Evolutionary conservation across 2,113 vertebrate genomes (phyloP).

Genomic region (Addax nasomaculatus): DNA sequence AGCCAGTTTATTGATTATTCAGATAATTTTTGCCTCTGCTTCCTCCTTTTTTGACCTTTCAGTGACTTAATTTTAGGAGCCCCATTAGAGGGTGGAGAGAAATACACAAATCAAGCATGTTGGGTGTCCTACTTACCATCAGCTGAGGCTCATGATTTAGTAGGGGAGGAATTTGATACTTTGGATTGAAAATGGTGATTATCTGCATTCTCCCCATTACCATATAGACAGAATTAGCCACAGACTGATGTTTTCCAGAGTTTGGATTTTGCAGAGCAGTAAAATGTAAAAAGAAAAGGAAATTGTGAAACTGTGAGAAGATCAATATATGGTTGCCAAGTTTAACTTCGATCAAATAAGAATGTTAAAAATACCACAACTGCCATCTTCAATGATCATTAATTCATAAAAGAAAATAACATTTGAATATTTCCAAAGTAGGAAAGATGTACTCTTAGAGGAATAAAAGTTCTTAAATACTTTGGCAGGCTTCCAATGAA

Average conservation of each 20-base stretch:
- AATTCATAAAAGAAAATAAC: not conserved
- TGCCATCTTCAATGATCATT: not conserved
- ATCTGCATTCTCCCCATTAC: not conserved
- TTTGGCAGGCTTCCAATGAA: not conserved
- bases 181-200: slow-evolving; percentile 11
- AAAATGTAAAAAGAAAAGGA: slow-evolving; percentile 21
- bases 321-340: not conserved
- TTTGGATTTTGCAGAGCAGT: not conserved
- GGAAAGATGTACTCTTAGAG: not conserved
- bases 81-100: not conserved
- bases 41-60: not conserved
- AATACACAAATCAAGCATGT: not conserved
- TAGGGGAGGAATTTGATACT: not conserved
- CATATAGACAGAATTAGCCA: slow-evolving; percentile 28
- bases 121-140: not conserved
- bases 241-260: not conserved
- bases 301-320: not conserved
- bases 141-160: slow-evolving; percentile 9
- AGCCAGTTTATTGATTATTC: not conserved
- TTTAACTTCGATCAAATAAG: slow-evolving; percentile 28
- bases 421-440: not conserved
- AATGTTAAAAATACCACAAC: not conserved
- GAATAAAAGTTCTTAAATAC: not conserved
- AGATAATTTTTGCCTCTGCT: not conserved
- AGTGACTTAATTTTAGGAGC: slow-evolving; percentile 36